Evolutionary conservation across 2,797 vertebrate genomes (phyloP).

Genomic region (Prionace glauca): DNA sequence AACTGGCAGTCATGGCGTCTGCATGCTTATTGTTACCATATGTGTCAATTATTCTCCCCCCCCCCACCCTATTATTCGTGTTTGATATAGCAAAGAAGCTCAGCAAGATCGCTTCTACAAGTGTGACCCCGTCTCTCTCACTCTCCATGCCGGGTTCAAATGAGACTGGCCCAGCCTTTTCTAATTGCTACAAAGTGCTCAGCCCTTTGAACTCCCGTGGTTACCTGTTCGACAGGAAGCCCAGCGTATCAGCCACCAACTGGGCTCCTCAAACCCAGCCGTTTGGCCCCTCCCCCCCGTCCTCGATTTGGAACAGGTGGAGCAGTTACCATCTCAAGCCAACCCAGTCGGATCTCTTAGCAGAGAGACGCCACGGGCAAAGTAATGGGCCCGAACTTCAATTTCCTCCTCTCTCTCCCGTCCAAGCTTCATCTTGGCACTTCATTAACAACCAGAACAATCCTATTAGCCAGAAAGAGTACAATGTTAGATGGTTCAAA

Average conservation of each 20-base stretch:
- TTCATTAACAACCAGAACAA: neutral
- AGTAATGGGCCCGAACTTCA: neutral
- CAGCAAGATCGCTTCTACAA: neutral
- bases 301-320: neutral
- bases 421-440: neutral
- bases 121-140: neutral
- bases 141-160: neutral
- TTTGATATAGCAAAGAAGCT: neutral
- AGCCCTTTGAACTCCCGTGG: neutral
- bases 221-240: neutral
- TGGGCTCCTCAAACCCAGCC: neutral
- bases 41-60: neutral
- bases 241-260: neutral
- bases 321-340: neutral
- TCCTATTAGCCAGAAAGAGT: neutral
- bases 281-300: neutral
- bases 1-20: conserved; percentile 27
- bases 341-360: neutral
- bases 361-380: neutral
- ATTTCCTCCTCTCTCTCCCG: neutral
- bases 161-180: neutral
- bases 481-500: neutral
- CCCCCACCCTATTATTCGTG: neutral
- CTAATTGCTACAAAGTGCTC: neutral
- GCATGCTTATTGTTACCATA: conserved; percentile 29